A percentile compares a stretch with the other conserved stretches of the same genome.
These are phyloP conservation scores for Polyommatus icarus DNA, from an alignment of 2,888 invertebrate species.

Conservation along the genomic window DNA sequence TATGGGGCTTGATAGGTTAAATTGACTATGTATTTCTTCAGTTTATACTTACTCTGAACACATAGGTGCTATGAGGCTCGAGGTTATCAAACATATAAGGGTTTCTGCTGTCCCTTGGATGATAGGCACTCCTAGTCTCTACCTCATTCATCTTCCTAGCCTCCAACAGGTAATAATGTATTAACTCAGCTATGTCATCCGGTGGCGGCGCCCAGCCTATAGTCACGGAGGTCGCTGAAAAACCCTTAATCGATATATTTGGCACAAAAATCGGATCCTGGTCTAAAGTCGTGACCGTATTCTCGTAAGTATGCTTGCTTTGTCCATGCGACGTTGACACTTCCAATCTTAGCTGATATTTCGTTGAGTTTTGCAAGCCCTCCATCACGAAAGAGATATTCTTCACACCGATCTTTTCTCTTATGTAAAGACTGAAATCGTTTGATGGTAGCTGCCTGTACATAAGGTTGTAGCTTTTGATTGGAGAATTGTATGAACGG, in stretches of 20 bases:
- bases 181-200: constrained; percentile 82
- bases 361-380: constrained; percentile 82
- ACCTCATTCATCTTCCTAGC: constrained; percentile 80
- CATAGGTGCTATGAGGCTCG: constrained; percentile 89
- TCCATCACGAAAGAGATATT: constrained; percentile 86
- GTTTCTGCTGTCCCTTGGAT: constrained; percentile 83
- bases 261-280: constrained; percentile 90
- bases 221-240: constrained; percentile 86
- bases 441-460: constrained; percentile 61
- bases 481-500: constrained; percentile 86
- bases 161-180: constrained; percentile 87
- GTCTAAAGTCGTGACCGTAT: constrained; percentile 80
- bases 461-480: constrained; percentile 80
- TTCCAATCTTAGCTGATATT: constrained; percentile 84
- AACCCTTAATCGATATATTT: constrained; percentile 87
- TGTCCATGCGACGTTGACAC: constrained; percentile 84
- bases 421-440: constrained; percentile 69
- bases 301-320: constrained; percentile 76
- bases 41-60: constrained; percentile 82
- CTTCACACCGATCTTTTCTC: constrained; percentile 81
- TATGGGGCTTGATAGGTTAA: background rate
- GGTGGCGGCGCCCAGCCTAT: constrained; percentile 89
- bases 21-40: background rate
- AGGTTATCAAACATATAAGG: constrained; percentile 90
- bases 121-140: constrained; percentile 80